phyloP scores from a whole-genome alignment of 2,797 vertebrate genomes.

The Sitta carolinensis region DNA sequence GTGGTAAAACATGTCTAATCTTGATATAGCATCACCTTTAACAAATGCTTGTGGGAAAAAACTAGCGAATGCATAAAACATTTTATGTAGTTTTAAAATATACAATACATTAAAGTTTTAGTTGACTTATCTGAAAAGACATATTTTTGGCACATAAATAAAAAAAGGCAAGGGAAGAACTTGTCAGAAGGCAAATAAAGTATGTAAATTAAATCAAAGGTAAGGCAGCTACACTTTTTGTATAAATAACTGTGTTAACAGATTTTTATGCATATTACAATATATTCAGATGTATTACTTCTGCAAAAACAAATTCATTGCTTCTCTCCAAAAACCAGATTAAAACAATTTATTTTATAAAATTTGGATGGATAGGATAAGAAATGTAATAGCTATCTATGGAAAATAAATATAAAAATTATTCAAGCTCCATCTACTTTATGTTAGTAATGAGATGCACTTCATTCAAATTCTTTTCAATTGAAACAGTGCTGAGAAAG shows the following conservation, averaged over 20 bases:
- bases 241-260: constrained; percentile 83
- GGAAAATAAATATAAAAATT: constrained; percentile 85
- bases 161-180: constrained; percentile 80
- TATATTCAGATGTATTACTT: constrained; percentile 80
- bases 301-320: constrained; percentile 81
- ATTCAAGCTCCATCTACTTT: constrained; percentile 84
- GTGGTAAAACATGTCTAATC: constrained; percentile 74
- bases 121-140: constrained; percentile 82
- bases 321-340: constrained; percentile 78
- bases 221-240: constrained; percentile 81
- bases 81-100: constrained; percentile 81
- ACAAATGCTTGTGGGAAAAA: constrained; percentile 69
- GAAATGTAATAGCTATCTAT: constrained; percentile 80
- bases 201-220: constrained; percentile 85
- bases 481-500: constrained; percentile 84
- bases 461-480: constrained; percentile 87
- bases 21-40: constrained; percentile 75
- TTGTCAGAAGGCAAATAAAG: constrained; percentile 82
- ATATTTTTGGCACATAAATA: constrained; percentile 82
- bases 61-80: constrained; percentile 73
- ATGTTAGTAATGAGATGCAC: constrained; percentile 85
- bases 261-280: constrained; percentile 81
- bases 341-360: constrained; percentile 84
- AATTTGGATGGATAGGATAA: constrained; percentile 82
- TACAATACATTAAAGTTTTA: constrained; percentile 80